Conservation (phyloP, 1,140 invertebrate species). For the Caenorhabditis briggsae region DNA sequence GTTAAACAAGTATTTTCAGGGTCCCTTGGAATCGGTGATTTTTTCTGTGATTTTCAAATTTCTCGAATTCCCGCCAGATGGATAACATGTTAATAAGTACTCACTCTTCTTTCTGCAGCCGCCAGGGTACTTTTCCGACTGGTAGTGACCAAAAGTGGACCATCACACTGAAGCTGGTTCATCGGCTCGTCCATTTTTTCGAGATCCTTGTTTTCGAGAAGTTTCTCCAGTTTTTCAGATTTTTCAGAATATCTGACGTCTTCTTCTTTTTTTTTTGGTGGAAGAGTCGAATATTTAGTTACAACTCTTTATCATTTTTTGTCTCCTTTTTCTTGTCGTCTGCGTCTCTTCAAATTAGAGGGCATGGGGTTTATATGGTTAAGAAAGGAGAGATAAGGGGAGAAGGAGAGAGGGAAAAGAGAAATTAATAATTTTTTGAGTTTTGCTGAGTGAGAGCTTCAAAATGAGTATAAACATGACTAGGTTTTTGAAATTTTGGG, state of each 20-base stretch:
- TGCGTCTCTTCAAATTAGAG: background rate
- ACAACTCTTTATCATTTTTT: constrained; percentile 44
- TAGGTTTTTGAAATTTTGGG: too few species aligned
- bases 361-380: background rate
- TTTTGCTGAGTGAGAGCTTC: too few species aligned
- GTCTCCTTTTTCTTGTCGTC: background rate
- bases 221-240: background rate
- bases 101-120: background rate
- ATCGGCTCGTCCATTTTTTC: constrained; percentile 43
- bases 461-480: too few species aligned
- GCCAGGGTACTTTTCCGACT: constrained; percentile 15
- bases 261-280: background rate
- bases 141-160: background rate
- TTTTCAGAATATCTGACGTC: background rate
- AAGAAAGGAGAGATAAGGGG: background rate
- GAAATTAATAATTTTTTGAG: too few species aligned
- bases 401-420: background rate
- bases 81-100: background rate
- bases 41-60: background rate
- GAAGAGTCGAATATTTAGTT: background rate
- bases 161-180: constrained; percentile 17
- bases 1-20: too few species aligned
- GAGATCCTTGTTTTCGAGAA: background rate
- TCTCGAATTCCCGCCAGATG: background rate
- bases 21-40: too few species aligned